phyloP scores from a whole-genome alignment of 2,797 vertebrate genomes.

The Sebastiscus tertius region DNA sequence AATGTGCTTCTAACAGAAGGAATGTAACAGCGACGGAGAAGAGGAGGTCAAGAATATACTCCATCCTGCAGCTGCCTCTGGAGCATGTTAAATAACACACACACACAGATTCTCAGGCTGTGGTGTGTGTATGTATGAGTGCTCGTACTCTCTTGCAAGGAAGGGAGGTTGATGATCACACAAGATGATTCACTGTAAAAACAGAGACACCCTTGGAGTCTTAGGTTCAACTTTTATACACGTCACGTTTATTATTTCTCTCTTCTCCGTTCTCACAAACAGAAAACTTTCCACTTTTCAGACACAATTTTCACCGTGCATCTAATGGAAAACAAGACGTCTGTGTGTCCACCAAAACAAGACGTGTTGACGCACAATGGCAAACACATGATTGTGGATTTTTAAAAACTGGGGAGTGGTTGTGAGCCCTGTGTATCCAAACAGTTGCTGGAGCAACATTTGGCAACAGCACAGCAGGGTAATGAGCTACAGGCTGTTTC shows the following conservation, averaged over 20 bases:
- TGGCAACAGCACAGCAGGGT: slow-evolving; percentile 47
- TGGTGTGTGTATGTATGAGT: slow-evolving; percentile 9
- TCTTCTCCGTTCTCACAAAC: slow-evolving; percentile 15
- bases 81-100: slow-evolving; percentile 49
- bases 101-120: slow-evolving; percentile 3
- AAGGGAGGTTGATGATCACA: slow-evolving; percentile 29
- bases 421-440: slow-evolving; percentile 14
- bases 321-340: slow-evolving; percentile 38
- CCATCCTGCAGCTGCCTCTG: slow-evolving; percentile 52
- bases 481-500: slow-evolving; percentile 58
- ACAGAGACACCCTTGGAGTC: slow-evolving; percentile 45
- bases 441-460: slow-evolving; percentile 46
- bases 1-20: slow-evolving; percentile 55
- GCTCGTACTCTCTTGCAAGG: slow-evolving; percentile 1
- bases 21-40: slow-evolving; percentile 44
- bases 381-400: slow-evolving; percentile 1
- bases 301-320: slow-evolving; percentile 10
- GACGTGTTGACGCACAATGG: slow-evolving; percentile 14
- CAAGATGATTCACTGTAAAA: slow-evolving; percentile 60
- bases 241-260: slow-evolving; percentile 5
- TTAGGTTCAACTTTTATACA: slow-evolving; percentile 6
- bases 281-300: slow-evolving; percentile 21
- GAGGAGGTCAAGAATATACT: slow-evolving; percentile 51
- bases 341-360: background rate
- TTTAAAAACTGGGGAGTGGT: slow-evolving; percentile 11